Percentiles rank a stretch among this genome's conserved stretches.
phyloP scores from a whole-genome alignment of 2,797 vertebrate species.

The Dallia pectoralis region DNA sequence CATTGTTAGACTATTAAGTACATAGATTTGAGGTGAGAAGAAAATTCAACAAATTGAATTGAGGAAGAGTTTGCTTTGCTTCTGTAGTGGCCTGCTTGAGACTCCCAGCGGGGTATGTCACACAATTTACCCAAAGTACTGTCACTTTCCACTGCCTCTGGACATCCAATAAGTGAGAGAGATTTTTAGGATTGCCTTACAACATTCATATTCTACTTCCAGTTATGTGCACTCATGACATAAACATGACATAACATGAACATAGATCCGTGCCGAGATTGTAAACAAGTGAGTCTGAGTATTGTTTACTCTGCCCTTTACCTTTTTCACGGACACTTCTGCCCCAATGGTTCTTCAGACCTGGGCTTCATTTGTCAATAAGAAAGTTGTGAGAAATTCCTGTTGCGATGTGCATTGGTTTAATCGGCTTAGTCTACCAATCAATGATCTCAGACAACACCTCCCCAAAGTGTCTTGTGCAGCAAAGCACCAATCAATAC shows the following conservation, averaged over 20 bases:
- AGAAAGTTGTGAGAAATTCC: no score
- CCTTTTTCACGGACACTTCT: not conserved
- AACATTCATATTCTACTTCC: not conserved
- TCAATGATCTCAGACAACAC: no score
- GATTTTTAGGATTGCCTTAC: not conserved
- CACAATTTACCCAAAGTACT: slow-evolving; percentile 8
- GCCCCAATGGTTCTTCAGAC: no score
- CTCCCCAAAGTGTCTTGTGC: no score
- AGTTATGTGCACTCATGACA: not conserved
- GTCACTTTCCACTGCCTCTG: not conserved
- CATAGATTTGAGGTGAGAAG: not conserved
- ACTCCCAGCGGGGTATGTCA: not conserved
- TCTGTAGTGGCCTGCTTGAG: slow-evolving; percentile 2
- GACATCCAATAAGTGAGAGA: not conserved
- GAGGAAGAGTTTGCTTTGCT: not conserved
- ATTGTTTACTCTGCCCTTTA: not conserved
- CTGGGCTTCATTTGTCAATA: no score
- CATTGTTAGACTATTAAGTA: not conserved
- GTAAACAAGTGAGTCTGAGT: not conserved
- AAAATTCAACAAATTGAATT: not conserved
- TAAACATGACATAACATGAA: not conserved
- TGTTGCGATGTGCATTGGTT: no score
- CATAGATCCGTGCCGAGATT: not conserved
- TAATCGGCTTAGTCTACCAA: no score
- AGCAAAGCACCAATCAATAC: not conserved